Percentiles rank a stretch among this genome's conserved stretches.
Conservation (phyloP, 2,888 invertebrate genomes). For the Pseudococcus viburni region DNA sequence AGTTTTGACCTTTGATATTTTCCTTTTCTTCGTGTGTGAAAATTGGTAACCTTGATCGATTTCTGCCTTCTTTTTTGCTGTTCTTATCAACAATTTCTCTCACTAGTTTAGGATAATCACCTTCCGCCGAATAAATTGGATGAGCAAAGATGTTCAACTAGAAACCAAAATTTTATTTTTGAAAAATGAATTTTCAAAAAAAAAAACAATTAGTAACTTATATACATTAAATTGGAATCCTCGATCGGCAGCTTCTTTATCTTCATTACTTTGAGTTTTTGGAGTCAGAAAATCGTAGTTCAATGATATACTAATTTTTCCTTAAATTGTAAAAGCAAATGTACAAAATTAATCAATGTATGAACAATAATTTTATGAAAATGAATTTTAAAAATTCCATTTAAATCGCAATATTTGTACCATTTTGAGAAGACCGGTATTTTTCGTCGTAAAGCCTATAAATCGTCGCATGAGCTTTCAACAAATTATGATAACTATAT, state of each 20-base stretch:
- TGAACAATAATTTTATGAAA: slow-evolving; percentile 18
- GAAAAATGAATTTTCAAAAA: not conserved
- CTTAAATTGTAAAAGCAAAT: slow-evolving; percentile 70
- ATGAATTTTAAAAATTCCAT: not conserved
- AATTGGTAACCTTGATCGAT: slow-evolving; percentile 72
- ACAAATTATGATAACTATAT: slow-evolving; percentile 77
- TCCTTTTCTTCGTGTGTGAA: slow-evolving; percentile 75
- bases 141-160: slow-evolving; percentile 69
- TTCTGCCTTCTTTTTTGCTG: slow-evolving; percentile 72
- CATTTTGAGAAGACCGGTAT: slow-evolving; percentile 74
- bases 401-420: not conserved
- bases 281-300: slow-evolving; percentile 77
- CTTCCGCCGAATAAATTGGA: slow-evolving; percentile 69
- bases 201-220: not conserved
- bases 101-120: slow-evolving; percentile 74
- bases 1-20: not conserved
- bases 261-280: slow-evolving; percentile 72
- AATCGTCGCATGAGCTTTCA: slow-evolving; percentile 78
- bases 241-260: slow-evolving; percentile 74
- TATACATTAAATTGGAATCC: slow-evolving; percentile 75
- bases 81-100: slow-evolving; percentile 71
- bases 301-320: slow-evolving; percentile 76
- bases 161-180: not conserved
- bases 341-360: not conserved
- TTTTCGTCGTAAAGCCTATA: slow-evolving; percentile 77